Evolutionary conservation across 2,888 invertebrate genomes (phyloP).

Genomic region (Cantharis rufa): DNA sequence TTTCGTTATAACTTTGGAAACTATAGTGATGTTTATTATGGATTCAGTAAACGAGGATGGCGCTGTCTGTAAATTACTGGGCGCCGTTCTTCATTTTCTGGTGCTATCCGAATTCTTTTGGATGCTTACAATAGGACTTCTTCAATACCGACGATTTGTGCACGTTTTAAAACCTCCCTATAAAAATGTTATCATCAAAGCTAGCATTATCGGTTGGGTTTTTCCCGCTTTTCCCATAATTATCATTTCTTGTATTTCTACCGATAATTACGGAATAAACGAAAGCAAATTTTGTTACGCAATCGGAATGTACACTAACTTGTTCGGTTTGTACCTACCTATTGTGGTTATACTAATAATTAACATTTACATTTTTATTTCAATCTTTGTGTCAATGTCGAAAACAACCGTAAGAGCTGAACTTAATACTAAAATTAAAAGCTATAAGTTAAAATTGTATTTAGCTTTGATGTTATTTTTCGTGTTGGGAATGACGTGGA

Average conservation of each 20-base stretch:
- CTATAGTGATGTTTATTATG: slow-evolving; percentile 52
- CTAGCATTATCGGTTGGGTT: slow-evolving; percentile 65
- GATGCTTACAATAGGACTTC: slow-evolving; percentile 68
- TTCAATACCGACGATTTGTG: slow-evolving; percentile 66
- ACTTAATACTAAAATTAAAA: slow-evolving; percentile 54
- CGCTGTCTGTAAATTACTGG: slow-evolving; percentile 59
- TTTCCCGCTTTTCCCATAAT: slow-evolving; percentile 59
- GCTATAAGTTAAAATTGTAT: slow-evolving; percentile 59
- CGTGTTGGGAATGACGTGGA: slow-evolving; percentile 63
- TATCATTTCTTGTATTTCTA: slow-evolving; percentile 33
- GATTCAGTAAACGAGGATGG: slow-evolving; percentile 46
- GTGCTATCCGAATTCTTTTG: slow-evolving; percentile 67
- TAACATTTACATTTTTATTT: slow-evolving; percentile 60
- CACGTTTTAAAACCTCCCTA: slow-evolving; percentile 62
- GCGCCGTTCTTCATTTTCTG: slow-evolving; percentile 64
- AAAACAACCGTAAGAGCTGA: slow-evolving; percentile 56
- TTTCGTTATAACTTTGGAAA: slow-evolving; percentile 54
- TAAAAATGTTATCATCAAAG: slow-evolving; percentile 62
- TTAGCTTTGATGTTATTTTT: slow-evolving; percentile 62
- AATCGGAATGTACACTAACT: slow-evolving; percentile 58
- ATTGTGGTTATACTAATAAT: slow-evolving; percentile 57
- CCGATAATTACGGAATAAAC: slow-evolving; percentile 37
- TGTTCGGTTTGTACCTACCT: slow-evolving; percentile 59
- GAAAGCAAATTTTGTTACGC: slow-evolving; percentile 52
- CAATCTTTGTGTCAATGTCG: slow-evolving; percentile 58